Evolutionary conservation across 53 echinoderm and acorn worm species (phyloP).

Genomic region (Holothuria leucospilota): DNA sequence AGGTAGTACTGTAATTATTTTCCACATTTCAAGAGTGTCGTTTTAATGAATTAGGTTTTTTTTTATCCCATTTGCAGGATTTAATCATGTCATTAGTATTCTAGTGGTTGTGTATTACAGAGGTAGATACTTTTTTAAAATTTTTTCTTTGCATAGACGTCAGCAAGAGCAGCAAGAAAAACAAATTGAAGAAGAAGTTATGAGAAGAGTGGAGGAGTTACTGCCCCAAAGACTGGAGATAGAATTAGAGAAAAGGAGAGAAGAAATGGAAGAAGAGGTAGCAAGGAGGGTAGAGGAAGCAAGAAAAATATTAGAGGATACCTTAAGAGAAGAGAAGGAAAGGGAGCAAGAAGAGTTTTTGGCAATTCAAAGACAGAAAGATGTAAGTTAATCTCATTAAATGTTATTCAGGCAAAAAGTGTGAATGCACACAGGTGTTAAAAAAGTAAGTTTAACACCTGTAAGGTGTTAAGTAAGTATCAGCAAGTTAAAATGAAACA

Average conservation of each 20-base stretch:
- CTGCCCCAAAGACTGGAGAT: constrained; percentile 88
- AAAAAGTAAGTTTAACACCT: no score
- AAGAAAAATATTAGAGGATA: constrained; percentile 83
- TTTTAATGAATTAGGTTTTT: no score
- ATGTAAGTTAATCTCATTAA: constrained; percentile 59
- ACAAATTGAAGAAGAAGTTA: constrained; percentile 92
- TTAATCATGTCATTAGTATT: no score
- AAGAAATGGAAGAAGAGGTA: constrained; percentile 95
- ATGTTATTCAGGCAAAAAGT: no score
- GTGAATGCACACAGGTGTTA: no score
- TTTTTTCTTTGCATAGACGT: constrained; percentile 59
- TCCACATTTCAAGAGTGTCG: no score
- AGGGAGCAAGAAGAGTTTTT: constrained; percentile 72
- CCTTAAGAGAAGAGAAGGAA: constrained; percentile 81
- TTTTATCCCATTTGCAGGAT: no score
- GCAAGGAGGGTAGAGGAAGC: constrained; percentile 92
- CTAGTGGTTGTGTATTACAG: no score
- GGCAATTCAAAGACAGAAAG: constrained; percentile 80
- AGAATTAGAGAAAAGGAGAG: constrained; percentile 93
- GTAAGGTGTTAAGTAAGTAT: no score
- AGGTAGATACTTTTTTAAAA: no score
- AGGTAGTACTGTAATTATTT: no score
- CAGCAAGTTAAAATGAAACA: no score
- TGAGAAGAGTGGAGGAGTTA: constrained; percentile 91
- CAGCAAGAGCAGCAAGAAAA: constrained; percentile 92